Conservation (phyloP, 2,797 vertebrate species). For the Enteromius treurensis region DNA sequence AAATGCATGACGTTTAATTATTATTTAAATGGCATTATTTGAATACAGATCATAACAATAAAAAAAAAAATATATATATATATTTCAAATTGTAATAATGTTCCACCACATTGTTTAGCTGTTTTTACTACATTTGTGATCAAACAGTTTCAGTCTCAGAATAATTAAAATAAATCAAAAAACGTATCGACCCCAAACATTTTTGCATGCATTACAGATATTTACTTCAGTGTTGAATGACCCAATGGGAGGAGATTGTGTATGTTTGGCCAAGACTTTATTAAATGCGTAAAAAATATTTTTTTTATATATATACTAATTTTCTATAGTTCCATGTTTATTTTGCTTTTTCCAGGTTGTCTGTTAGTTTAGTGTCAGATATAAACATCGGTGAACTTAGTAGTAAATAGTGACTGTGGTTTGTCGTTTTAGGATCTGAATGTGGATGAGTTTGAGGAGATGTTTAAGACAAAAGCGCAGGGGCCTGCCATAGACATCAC, state of each 20-base stretch:
- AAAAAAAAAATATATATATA: no score
- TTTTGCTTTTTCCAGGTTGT: background rate
- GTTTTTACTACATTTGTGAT: background rate
- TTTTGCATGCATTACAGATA: background rate
- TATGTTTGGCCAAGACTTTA: background rate
- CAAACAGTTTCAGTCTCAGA: background rate
- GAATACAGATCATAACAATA: background rate
- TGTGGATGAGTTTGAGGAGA: slow-evolving; percentile 95
- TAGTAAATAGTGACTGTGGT: background rate
- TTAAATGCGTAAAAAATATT: background rate
- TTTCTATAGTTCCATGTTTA: background rate
- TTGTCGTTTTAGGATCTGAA: slow-evolving; percentile 85
- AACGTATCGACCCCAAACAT: background rate
- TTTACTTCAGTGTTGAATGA: background rate
- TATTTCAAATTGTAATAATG: background rate
- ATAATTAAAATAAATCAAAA: background rate
- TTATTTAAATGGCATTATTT: background rate
- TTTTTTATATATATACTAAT: background rate
- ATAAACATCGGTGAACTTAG: background rate
- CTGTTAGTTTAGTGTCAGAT: background rate
- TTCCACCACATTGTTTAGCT: background rate
- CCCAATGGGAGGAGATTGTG: background rate
- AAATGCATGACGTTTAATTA: background rate
- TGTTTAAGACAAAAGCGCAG: slow-evolving; percentile 98
- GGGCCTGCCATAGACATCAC: slow-evolving; percentile 86